Base-by-base conservation (phyloP, 1,140 invertebrate species). In the Cataglyphis hispanica region DNA sequence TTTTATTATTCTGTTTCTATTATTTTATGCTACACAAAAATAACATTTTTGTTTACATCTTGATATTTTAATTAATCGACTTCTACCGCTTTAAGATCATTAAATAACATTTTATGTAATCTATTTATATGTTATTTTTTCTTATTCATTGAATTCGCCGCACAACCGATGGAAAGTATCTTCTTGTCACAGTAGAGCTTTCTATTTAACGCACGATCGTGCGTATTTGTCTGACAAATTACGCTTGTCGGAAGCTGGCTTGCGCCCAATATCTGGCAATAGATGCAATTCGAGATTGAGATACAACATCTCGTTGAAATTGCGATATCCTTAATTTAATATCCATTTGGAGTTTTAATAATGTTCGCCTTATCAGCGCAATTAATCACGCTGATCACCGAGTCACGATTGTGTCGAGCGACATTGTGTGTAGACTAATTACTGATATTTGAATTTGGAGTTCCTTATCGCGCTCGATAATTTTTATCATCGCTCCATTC, bases 211-310 rank as follows among this genome's bases (percentile, higher is more conserved):
- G 11, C 34, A n/a, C 34, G 22, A 58, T 34, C 4, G 16, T 27
- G 40, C 40, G 37, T 25, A 19, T 10, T 74, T 31, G 66, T 46
- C 19, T 13, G 53, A 61, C 60, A 83, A 74, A 83, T 83, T 31
- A 61, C 67, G 8, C 27, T 72, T 40, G 69, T 53, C 69, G 56
- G 56, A 74, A 83, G 46, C 60, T 72, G 67, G 53, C 78, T 60
- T 31, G 7, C 2, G 13, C 43, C 67, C 78, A 74, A 13, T 74
- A 61, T n/a, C 67, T 8, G 27, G 4, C 31, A 40, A 74, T 60
- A 43, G 66, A n/a, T 72, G 4, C 25, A 27, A 37, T 43, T 37
- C 72, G 43, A 83, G 22, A 83, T 74, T 83, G 78, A 83, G n/a
- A 61, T 19, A 50, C 34, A 27, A 27, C 50, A 46, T 83, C 56